Percentiles rank a stretch among this genome's conserved stretches.
Conservation (phyloP, 2,113 vertebrate species). For the Beaufortia kweichowensis region DNA sequence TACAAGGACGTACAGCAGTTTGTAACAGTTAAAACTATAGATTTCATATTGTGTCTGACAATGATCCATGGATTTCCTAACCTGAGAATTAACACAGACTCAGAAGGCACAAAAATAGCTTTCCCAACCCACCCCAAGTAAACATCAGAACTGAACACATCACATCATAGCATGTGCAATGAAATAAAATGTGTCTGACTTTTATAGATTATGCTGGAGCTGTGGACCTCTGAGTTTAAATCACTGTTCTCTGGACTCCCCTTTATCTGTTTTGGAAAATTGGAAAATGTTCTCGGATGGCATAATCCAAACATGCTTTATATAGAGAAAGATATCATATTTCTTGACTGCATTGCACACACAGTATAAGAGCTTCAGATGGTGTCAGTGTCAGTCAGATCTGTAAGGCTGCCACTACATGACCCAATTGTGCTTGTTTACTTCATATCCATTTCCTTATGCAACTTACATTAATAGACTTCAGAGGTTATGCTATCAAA, state of each 20-base stretch:
- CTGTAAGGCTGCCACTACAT: background rate
- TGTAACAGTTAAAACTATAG: too few relatives aligned
- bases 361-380: background rate
- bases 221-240: too few relatives aligned
- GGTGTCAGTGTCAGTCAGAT: background rate
- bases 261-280: background rate
- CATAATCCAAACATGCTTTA: conserved; percentile 4
- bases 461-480: background rate
- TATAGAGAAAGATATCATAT: conserved; percentile 7
- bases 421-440: background rate
- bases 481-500: background rate
- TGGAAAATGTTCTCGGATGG: background rate
- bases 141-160: too few relatives aligned
- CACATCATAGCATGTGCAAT: too few relatives aligned
- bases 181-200: too few relatives aligned
- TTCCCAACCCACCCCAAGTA: too few relatives aligned
- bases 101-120: too few relatives aligned
- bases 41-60: too few relatives aligned
- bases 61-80: too few relatives aligned
- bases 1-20: too few relatives aligned
- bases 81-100: too few relatives aligned
- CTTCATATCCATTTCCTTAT: background rate
- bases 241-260: background rate
- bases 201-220: too few relatives aligned
- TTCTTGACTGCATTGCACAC: conserved; percentile 1